Base-by-base conservation (phyloP, 2,113 vertebrate species). In the Amblyornis subalaris region DNA sequence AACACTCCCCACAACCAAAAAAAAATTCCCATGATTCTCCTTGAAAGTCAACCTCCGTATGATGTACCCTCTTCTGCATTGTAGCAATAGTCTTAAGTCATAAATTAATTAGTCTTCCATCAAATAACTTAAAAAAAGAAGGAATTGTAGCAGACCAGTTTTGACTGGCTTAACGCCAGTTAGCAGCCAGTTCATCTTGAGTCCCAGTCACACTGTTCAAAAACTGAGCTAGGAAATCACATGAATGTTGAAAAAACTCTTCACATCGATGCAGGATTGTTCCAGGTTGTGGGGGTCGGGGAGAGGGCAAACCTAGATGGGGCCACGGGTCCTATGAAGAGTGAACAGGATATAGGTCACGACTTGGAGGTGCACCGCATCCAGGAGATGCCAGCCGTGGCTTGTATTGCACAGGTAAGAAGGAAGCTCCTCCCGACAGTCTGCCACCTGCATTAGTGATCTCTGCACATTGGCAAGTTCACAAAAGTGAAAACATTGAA, bases 401-500 rank as follows among this genome's bases (percentile, higher is more conserved):
- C 96, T 97, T 67, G 79, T 98, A 98, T 98, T 98, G 98, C 98
- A 98, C 98, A 97, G 97, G 97, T 96, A 96, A 96, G 95, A 95
- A 96, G 94, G 95, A 96, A 73, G 88, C 48, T 95, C 93, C 96
- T 96, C 93, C 95, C 7, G 8, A 95, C 58, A 62, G 96, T 95
- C 94, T 89, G 89, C 23, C 51, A 84, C 93, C 83, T 29, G 35
- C 50, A 50, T 99, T 96, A 98, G 96, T 98, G 98, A 66, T 99
- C 98, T 86, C 98, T 98, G 88, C 99, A 99, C 97, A 99, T 99
- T 2, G 99, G 99, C 97, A 99, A 98, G 98, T 99, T 99, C 98
- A 99, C 99, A 67, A 99, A 99, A 47, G 98, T 99, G 98, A 99
- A 99, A 96, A 99, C 98, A 94, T 99, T 99, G 98, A 99, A 99